These are phyloP conservation scores for Araneus ventricosus DNA, from an alignment of 1,140 invertebrate genomes.

Conservation along the genomic window DNA sequence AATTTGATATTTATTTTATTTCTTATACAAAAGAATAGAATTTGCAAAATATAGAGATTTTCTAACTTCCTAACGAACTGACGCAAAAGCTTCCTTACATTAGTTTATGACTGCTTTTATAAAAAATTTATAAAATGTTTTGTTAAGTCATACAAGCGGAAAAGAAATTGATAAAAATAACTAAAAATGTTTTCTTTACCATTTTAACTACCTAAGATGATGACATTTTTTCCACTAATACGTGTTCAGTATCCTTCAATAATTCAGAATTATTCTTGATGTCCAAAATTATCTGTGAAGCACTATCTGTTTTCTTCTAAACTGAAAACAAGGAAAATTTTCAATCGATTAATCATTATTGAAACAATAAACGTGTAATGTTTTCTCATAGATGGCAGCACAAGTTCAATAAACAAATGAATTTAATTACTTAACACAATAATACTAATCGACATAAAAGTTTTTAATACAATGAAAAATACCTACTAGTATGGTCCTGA, in stretches of 20 bases:
- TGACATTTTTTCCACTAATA: too few species aligned
- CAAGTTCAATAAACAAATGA: background rate
- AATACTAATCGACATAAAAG: background rate
- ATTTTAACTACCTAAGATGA: too few species aligned
- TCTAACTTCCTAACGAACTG: background rate
- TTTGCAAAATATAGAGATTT: background rate
- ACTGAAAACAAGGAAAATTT: background rate
- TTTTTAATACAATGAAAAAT: too few species aligned
- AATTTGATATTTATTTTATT: background rate
- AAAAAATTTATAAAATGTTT: background rate
- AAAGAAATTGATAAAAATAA: background rate
- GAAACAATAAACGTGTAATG: conserved; percentile 7
- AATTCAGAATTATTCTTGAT: background rate
- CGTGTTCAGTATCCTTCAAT: background rate
- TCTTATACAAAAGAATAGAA: background rate
- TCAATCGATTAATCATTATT: background rate
- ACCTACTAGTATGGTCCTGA: too few species aligned
- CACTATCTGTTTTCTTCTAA: background rate
- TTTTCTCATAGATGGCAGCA: conserved; percentile 15
- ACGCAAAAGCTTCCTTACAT: background rate
- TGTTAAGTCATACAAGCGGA: background rate
- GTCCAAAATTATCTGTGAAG: background rate
- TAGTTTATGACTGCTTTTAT: background rate
- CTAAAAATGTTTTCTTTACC: background rate
- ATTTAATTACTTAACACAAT: background rate